Percentiles rank a stretch among this genome's conserved stretches.
phyloP scores from a whole-genome alignment of 2,888 invertebrate species.

The Orchesellides sinensis region DNA sequence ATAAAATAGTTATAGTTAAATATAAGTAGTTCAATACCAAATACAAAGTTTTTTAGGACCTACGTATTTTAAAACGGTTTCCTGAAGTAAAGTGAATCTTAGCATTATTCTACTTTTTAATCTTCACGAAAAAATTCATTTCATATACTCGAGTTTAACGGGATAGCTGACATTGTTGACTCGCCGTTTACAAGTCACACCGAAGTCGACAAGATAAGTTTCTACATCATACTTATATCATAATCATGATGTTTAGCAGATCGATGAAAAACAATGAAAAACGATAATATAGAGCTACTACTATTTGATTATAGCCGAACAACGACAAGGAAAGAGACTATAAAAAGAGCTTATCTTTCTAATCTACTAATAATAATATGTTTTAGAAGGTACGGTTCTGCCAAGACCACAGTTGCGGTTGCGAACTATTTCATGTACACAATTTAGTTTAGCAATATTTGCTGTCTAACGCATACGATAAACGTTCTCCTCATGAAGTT shows the following conservation, averaged over 20 bases:
- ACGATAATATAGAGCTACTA: background rate
- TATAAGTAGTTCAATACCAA: no score
- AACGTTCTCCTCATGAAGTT: slow-evolving; percentile 89
- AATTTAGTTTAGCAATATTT: no score
- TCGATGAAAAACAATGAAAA: background rate
- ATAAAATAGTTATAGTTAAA: slow-evolving; percentile 31
- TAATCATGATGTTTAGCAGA: no score
- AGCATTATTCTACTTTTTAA: no score
- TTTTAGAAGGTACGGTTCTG: slow-evolving; percentile 59
- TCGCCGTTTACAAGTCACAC: background rate
- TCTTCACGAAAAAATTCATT: no score
- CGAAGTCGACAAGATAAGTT: no score
- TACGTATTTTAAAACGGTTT: background rate
- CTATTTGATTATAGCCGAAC: no score
- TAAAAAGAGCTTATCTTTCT: slow-evolving; percentile 1
- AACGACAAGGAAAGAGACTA: no score
- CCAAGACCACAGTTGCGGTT: slow-evolving; percentile 59
- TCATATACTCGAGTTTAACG: no score
- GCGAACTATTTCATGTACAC: slow-evolving; percentile 49
- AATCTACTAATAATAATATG: background rate
- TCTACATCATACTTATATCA: no score
- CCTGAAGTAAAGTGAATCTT: background rate
- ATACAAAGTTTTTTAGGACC: slow-evolving; percentile 10
- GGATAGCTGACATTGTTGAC: background rate
- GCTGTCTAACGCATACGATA: slow-evolving; percentile 91